phyloP scores from a whole-genome alignment of 1,140 invertebrate genomes.

The Ladona fulva region DNA sequence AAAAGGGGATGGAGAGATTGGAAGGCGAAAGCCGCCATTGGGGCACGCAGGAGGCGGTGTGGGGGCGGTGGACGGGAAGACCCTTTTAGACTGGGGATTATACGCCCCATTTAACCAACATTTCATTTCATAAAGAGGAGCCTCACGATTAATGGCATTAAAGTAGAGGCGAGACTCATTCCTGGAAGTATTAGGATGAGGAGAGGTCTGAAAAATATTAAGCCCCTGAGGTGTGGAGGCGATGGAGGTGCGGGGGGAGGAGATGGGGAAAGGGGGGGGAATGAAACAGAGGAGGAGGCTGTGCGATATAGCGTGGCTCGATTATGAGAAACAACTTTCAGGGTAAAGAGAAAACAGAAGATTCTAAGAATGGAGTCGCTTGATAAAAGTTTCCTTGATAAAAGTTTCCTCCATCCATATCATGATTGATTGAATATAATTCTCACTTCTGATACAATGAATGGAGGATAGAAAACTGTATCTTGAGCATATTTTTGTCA shows the following conservation, averaged over 20 bases:
- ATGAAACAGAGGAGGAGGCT: not conserved
- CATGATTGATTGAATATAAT: no score
- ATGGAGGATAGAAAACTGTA: no score
- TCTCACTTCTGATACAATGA: no score
- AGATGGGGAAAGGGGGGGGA: not conserved
- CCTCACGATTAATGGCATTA: conserved; percentile 1
- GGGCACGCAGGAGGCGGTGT: conserved; percentile 7
- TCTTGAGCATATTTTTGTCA: no score
- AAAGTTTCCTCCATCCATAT: no score
- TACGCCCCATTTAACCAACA: conserved; percentile 20
- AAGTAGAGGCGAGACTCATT: not conserved
- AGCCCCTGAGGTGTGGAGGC: not conserved
- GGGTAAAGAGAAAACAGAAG: no score
- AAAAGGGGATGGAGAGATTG: not conserved
- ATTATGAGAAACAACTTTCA: no score
- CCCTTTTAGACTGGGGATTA: conserved; percentile 2
- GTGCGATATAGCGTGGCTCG: no score
- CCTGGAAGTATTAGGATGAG: not conserved
- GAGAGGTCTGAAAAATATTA: conserved; percentile 9
- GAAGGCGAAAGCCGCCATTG: conserved; percentile 7
- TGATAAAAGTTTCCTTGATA: no score
- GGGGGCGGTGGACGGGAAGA: not conserved
- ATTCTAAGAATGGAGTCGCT: no score
- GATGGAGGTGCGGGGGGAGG: not conserved
- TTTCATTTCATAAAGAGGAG: conserved; percentile 20